phyloP scores from a whole-genome alignment of 2,888 invertebrate species.

The Drosophila mimetica region DNA sequence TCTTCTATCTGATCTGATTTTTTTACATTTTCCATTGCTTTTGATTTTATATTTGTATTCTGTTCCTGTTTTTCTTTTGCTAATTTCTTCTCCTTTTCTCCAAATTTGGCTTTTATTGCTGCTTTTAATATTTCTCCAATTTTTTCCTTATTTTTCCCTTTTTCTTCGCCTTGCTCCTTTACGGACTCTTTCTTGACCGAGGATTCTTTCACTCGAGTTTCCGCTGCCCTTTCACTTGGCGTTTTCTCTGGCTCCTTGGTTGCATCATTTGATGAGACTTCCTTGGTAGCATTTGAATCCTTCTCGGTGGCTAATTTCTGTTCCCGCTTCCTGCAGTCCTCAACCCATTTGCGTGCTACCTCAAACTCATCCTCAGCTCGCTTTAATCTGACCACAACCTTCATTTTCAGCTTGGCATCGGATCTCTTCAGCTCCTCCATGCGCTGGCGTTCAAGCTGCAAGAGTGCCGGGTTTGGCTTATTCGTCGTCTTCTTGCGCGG shows the following conservation, averaged over 20 bases:
- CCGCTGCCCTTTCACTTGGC: constrained; percentile 1
- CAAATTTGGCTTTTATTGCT: constrained; percentile 14
- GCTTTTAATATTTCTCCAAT: constrained; percentile 13
- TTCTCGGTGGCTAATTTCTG: neutral
- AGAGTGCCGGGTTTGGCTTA: constrained; percentile 83
- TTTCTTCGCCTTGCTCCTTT: neutral
- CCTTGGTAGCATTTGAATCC: neutral
- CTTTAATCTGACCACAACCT: constrained; percentile 71
- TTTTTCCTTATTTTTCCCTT: constrained; percentile 3
- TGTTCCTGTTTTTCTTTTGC: neutral
- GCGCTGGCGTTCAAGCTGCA: constrained; percentile 81
- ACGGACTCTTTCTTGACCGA: neutral
- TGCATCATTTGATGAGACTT: neutral
- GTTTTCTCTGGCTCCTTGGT: neutral
- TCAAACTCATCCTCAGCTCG: constrained; percentile 79
- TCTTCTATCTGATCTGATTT: neutral
- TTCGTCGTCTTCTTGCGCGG: constrained; percentile 83
- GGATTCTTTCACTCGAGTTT: neutral
- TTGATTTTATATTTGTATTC: neutral
- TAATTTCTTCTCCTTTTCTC: neutral
- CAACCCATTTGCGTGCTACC: constrained; percentile 73
- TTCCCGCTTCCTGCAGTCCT: constrained; percentile 8
- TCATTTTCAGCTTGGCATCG: constrained; percentile 82
- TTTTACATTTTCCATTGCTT: neutral
- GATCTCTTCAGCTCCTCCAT: constrained; percentile 79